Evolutionary conservation across 2,888 invertebrate genomes (phyloP).

Genomic region (Calameuta pallipes): DNA sequence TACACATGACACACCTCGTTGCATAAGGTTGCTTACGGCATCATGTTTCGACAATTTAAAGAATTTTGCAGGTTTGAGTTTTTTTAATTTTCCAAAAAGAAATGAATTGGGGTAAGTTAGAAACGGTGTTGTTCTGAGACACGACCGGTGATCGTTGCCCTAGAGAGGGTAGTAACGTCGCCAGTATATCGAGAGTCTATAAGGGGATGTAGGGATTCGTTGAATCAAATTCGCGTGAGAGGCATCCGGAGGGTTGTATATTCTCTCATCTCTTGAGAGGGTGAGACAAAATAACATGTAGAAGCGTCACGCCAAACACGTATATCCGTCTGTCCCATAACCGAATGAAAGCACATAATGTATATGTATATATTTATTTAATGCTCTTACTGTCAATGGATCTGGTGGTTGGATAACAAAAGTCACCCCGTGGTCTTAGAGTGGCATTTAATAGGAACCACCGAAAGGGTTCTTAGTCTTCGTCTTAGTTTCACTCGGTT

Average conservation of each 20-base stretch:
- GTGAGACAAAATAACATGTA: background rate
- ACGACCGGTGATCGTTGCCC: background rate
- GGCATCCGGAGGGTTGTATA: background rate
- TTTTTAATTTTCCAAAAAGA: background rate
- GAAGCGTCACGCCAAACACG: background rate
- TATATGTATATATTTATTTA: background rate
- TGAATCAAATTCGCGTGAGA: background rate
- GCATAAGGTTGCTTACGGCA: background rate
- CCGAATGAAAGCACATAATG: background rate
- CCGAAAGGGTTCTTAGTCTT: conserved; percentile 14
- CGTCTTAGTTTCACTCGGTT: conserved; percentile 34
- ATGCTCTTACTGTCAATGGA: background rate
- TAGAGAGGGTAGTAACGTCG: background rate
- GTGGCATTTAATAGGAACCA: conserved; percentile 12
- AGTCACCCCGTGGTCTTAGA: background rate
- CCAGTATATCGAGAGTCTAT: background rate
- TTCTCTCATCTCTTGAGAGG: background rate
- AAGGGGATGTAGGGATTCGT: background rate
- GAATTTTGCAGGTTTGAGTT: background rate
- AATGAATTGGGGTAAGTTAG: background rate
- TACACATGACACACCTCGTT: background rate
- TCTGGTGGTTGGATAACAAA: background rate
- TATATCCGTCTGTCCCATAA: background rate
- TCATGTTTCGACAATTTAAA: background rate
- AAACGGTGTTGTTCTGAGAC: background rate